These are phyloP conservation scores for Drosophila pseudoananassae DNA, from an alignment of 1,140 invertebrate species.

Conservation along the genomic window DNA sequence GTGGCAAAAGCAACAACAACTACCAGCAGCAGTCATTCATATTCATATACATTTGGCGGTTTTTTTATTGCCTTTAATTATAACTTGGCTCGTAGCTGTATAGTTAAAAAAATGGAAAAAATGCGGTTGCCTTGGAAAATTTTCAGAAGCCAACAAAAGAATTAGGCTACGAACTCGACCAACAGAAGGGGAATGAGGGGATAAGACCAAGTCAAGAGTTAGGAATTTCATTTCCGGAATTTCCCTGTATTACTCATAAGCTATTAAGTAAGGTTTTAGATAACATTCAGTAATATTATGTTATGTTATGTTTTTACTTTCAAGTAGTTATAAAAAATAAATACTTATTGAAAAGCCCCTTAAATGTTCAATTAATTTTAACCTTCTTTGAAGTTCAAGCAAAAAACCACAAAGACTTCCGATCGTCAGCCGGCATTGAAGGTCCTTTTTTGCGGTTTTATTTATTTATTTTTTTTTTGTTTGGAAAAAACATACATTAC, in stretches of 20 bases:
- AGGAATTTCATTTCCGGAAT: too few relatives aligned
- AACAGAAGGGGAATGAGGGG: not conserved
- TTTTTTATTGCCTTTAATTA: conserved; percentile 52
- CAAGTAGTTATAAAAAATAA: too few relatives aligned
- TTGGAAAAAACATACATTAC: conserved; percentile 19
- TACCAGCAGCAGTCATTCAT: conserved; percentile 17
- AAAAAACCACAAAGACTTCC: conserved; percentile 22
- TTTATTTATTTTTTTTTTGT: too few relatives aligned
- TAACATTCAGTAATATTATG: too few relatives aligned
- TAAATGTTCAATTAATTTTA: too few relatives aligned
- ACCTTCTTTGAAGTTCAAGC: not conserved
- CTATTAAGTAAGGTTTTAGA: too few relatives aligned
- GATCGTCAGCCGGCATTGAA: conserved; percentile 41
- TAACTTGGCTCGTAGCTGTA: conserved; percentile 25
- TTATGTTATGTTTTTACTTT: too few relatives aligned
- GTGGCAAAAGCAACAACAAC: conserved; percentile 32
- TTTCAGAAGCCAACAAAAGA: conserved; percentile 44
- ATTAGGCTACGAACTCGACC: conserved; percentile 37
- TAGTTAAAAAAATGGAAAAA: too few relatives aligned
- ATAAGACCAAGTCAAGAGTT: too few relatives aligned
- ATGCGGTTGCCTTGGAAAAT: conserved; percentile 29
- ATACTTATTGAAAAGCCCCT: too few relatives aligned
- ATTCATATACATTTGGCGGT: conserved; percentile 47
- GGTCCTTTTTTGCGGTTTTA: conserved; percentile 49
- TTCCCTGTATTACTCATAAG: too few relatives aligned